Evolutionary conservation across 2,113 vertebrate genomes (phyloP), one percentile per base, ranked within the genome.

Genomic region (Brachionichthys hirsutus): DNA sequence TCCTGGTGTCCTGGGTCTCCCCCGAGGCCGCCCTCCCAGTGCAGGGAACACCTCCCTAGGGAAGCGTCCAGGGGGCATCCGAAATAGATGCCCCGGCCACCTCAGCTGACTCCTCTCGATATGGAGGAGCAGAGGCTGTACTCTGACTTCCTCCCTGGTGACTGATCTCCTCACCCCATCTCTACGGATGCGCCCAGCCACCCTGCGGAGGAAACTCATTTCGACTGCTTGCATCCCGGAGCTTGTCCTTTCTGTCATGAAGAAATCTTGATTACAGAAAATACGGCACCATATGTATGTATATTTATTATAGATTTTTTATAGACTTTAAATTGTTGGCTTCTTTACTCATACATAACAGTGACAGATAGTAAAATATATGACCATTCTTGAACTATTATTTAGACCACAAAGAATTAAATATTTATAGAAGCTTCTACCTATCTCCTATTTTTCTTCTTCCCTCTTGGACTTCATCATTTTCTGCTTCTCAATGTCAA

Each of bases 181-280:
- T 79, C 59, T 55, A 64, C 15, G 81, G 70, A 61, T 58, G 49
- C n/a, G n/a, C n/a, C n/a, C n/a, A n/a, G n/a, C n/a, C n/a, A n/a
- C n/a, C n/a, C n/a, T n/a, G n/a, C n/a, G 48, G 51, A 51, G 10
- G 14, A 69, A 58, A 73, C 45, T 71, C n/a, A n/a, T n/a, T n/a
- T n/a, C n/a, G n/a, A n/a, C n/a, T n/a, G n/a, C n/a, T n/a, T n/a
- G n/a, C n/a, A n/a, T n/a, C n/a, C n/a, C n/a, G n/a, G n/a, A n/a
- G n/a, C n/a, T n/a, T n/a, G n/a, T n/a, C n/a, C n/a, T n/a, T n/a
- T n/a, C n/a, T n/a, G n/a, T n/a, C n/a, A n/a, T n/a, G n/a, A n/a
- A 62, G 67, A 67, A 58, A 70, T 38, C 36, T 61, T 17, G n/a
- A 69, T 41, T 40, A 38, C 42, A 30, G 41, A 62, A 72, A 78